A percentile compares a stretch with the other conserved stretches of the same genome.
Evolutionary conservation across 2,113 vertebrate genomes (phyloP).

Genomic region (Tringa solitaria): DNA sequence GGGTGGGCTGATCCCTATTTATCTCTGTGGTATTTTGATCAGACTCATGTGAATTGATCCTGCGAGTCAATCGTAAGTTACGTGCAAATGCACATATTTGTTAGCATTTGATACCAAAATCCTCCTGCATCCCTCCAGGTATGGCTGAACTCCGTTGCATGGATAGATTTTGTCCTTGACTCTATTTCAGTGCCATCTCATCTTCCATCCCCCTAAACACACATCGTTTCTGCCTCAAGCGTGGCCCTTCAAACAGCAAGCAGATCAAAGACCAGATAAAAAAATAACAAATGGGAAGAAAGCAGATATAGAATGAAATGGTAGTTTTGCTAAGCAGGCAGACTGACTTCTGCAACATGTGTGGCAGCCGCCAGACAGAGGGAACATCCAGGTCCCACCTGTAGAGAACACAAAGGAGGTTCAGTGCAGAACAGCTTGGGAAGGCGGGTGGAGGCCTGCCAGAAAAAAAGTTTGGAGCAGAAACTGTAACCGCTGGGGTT

Average conservation of each 20-base stretch:
- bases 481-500: not conserved
- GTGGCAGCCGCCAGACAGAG: not conserved
- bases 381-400: not conserved
- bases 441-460: not conserved
- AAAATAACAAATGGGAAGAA: not conserved
- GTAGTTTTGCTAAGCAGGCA: not conserved
- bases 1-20: not conserved
- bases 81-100: not conserved
- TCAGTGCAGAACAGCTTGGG: not conserved
- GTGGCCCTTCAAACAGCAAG: not conserved
- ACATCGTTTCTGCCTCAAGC: not conserved
- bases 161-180: not conserved
- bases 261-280: not conserved
- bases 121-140: not conserved
- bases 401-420: not conserved
- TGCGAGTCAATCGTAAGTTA: rapidly evolving
- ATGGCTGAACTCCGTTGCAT: not conserved
- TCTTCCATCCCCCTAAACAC: not conserved
- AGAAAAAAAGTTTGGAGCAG: not conserved
- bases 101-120: not conserved
- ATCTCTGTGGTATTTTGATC: not conserved
- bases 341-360: not conserved
- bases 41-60: not conserved
- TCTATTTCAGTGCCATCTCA: not conserved
- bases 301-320: not conserved